Conservation (phyloP, 2,797 vertebrate species). For the Thaleichthys pacificus region DNA sequence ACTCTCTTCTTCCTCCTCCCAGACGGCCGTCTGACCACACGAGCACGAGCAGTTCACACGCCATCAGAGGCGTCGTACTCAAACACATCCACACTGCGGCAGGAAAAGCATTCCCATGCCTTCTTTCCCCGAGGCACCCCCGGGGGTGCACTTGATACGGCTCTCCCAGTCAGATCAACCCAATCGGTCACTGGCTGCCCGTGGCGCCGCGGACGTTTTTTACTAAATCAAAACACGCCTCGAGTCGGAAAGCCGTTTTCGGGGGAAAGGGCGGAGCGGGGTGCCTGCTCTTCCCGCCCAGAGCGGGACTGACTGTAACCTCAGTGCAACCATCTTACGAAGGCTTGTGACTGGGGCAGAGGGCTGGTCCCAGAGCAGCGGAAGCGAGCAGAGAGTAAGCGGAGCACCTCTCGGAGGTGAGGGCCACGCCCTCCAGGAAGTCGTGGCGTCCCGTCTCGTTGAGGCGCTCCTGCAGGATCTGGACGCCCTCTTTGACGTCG, state of each 20-base stretch:
- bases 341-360: slow-evolving; percentile 9
- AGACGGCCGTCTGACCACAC: too few relatives aligned
- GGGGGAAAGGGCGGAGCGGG: background rate
- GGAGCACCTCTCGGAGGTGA: slow-evolving; percentile 87
- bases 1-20: too few relatives aligned
- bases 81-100: too few relatives aligned
- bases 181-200: background rate
- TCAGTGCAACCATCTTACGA: slow-evolving; percentile 17
- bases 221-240: background rate
- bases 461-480: slow-evolving; percentile 94
- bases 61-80: too few relatives aligned
- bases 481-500: slow-evolving; percentile 92
- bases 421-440: slow-evolving; percentile 88
- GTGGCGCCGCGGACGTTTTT: background rate
- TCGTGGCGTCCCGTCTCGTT: slow-evolving; percentile 84
- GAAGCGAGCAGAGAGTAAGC: slow-evolving; percentile 15
- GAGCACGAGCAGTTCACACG: too few relatives aligned
- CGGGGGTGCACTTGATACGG: too few relatives aligned
- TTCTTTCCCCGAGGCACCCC: background rate
- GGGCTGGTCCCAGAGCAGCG: slow-evolving; percentile 8
- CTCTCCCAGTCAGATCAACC: background rate
- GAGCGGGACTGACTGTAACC: background rate
- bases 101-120: too few relatives aligned
- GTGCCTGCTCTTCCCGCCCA: background rate
- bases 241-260: background rate